phyloP scores from a whole-genome alignment of 2,113 vertebrate species.

The Desmodus rotundus region DNA sequence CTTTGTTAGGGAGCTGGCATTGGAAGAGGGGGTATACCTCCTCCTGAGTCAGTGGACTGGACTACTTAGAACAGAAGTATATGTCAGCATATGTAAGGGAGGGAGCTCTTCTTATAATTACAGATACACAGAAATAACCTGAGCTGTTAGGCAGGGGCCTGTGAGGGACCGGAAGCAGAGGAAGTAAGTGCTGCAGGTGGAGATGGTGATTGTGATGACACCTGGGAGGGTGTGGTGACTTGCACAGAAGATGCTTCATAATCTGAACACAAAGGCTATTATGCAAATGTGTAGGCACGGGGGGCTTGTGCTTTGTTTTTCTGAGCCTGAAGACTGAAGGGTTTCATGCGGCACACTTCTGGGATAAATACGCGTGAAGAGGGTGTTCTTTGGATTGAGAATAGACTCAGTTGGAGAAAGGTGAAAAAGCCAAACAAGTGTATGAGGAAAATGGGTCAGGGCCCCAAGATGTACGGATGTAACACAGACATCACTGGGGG shows the following conservation, averaged over 20 bases:
- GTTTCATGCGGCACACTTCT: background rate
- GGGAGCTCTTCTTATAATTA: background rate
- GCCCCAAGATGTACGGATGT: background rate
- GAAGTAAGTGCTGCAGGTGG: rapidly evolving
- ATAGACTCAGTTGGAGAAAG: background rate
- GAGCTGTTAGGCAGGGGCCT: background rate
- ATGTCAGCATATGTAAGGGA: background rate
- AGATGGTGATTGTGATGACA: background rate
- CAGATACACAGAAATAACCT: background rate
- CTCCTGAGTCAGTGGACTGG: too few species aligned
- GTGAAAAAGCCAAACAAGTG: background rate
- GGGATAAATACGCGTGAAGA: background rate
- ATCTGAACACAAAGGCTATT: background rate
- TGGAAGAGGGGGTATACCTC: too few species aligned
- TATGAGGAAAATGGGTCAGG: background rate
- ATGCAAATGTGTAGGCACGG: background rate
- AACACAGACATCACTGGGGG: background rate
- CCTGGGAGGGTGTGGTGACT: background rate
- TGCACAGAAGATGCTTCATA: background rate
- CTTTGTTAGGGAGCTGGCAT: background rate
- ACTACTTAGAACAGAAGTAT: background rate
- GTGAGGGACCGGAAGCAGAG: rapidly evolving
- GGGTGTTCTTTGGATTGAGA: background rate
- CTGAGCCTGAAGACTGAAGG: background rate
- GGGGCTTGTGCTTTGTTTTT: background rate